phyloP scores from a whole-genome alignment of 53 echinoderm and acorn worm genomes.

The Patiria pectinifera region DNA sequence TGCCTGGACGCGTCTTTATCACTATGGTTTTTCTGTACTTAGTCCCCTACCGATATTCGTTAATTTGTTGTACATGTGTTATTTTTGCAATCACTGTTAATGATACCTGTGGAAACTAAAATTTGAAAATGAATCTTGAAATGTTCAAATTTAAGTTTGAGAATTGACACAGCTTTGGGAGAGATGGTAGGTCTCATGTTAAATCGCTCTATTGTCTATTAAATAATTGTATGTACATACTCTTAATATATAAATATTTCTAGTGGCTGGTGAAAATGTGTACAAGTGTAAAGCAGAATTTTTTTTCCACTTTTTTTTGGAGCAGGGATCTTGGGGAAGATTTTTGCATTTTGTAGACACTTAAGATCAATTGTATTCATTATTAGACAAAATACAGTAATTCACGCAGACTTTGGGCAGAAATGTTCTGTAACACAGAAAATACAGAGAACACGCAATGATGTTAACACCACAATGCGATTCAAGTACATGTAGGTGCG shows the following conservation, averaged over 20 bases:
- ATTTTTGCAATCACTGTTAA: not conserved
- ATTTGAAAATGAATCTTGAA: not conserved
- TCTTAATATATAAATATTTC: conserved; percentile 65
- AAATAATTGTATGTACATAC: conserved; percentile 63
- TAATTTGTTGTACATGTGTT: no score
- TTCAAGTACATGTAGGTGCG: not conserved
- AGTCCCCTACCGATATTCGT: no score
- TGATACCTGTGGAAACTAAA: not conserved
- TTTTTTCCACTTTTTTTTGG: not conserved
- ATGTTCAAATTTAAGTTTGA: not conserved
- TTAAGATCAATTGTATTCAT: conserved; percentile 46
- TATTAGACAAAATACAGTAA: not conserved
- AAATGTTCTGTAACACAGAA: not conserved
- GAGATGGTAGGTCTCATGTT: not conserved
- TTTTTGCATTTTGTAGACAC: conserved; percentile 9
- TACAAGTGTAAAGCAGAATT: conserved; percentile 30
- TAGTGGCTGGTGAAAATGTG: conserved; percentile 59
- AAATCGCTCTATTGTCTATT: conserved; percentile 1
- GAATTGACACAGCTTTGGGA: not conserved
- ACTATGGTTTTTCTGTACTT: no score
- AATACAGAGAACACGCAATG: not conserved
- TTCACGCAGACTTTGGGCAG: not conserved
- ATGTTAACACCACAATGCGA: not conserved
- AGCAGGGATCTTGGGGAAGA: not conserved
- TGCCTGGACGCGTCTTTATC: no score